phyloP scores from a whole-genome alignment of 1,140 invertebrate genomes.

The Solen grandis region DNA sequence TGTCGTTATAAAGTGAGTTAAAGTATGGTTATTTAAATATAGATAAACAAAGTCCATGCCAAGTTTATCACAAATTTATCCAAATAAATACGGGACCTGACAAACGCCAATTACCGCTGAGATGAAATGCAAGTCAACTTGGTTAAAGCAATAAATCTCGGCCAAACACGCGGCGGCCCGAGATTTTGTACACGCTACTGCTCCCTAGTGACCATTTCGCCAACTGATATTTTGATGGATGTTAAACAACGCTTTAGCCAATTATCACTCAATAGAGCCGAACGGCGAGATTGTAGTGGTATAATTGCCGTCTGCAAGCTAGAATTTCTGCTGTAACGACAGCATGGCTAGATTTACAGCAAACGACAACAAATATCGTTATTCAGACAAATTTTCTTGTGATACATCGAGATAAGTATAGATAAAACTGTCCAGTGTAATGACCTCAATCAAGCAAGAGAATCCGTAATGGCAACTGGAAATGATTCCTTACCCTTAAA shows the following conservation, averaged over 20 bases:
- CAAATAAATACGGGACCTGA: conserved; percentile 15
- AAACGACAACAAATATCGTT: no score
- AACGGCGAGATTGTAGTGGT: conserved; percentile 3
- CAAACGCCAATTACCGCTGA: not conserved
- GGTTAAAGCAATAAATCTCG: not conserved
- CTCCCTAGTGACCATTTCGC: conserved; percentile 2
- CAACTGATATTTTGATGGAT: conserved; percentile 32
- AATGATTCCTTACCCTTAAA: no score
- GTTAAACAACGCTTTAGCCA: conserved; percentile 27
- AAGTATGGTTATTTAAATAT: conserved; percentile 33
- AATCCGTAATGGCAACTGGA: no score
- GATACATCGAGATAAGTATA: no score
- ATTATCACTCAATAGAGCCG: conserved; percentile 41
- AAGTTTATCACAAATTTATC: conserved; percentile 26
- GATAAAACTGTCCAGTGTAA: no score
- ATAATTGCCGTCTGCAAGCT: conserved; percentile 12
- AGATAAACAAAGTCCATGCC: conserved; percentile 13
- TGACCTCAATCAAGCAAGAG: no score
- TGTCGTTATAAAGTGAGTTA: not conserved
- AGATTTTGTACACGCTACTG: no score
- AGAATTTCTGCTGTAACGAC: conserved; percentile 28
- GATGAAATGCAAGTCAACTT: not conserved
- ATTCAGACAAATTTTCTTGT: no score
- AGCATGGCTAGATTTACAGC: no score
- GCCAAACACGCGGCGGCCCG: conserved; percentile 5